Evolutionary conservation across 2,888 invertebrate genomes (phyloP).

Genomic region (Nysson spinosus): DNA sequence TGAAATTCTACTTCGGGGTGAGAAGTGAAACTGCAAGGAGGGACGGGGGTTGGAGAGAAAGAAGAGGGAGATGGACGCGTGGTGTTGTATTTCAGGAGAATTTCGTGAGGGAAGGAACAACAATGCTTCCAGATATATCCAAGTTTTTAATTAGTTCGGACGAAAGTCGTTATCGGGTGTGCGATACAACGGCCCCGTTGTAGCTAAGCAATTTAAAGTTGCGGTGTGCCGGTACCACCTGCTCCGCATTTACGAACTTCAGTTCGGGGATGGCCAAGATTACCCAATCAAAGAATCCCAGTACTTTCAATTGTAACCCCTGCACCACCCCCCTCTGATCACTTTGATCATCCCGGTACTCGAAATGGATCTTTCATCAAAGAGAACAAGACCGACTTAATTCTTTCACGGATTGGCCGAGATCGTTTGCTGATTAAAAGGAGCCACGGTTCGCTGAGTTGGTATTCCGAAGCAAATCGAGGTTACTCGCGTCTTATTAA

Average conservation of each 20-base stretch:
- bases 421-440: not conserved
- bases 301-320: conserved; percentile 22
- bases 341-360: conserved; percentile 4
- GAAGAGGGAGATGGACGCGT: not conserved
- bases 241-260: not conserved
- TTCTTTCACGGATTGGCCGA: not conserved
- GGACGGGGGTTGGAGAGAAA: no score
- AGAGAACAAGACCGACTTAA: not conserved
- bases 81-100: not conserved
- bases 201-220: conserved; percentile 53
- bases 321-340: no score
- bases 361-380: no score
- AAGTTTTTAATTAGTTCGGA: conserved; percentile 51
- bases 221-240: conserved; percentile 23
- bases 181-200: conserved; percentile 7
- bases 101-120: not conserved
- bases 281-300: conserved; percentile 39
- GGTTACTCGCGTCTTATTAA: no score
- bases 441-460: no score
- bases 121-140: conserved; percentile 6
- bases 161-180: conserved; percentile 40
- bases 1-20: no score
- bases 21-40: no score
- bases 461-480: no score
- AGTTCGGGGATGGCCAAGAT: conserved; percentile 3